Evolutionary conservation across 2,113 vertebrate genomes (phyloP), one percentile per base, ranked within the genome.

Genomic region (Bambusicola thoracicus): DNA sequence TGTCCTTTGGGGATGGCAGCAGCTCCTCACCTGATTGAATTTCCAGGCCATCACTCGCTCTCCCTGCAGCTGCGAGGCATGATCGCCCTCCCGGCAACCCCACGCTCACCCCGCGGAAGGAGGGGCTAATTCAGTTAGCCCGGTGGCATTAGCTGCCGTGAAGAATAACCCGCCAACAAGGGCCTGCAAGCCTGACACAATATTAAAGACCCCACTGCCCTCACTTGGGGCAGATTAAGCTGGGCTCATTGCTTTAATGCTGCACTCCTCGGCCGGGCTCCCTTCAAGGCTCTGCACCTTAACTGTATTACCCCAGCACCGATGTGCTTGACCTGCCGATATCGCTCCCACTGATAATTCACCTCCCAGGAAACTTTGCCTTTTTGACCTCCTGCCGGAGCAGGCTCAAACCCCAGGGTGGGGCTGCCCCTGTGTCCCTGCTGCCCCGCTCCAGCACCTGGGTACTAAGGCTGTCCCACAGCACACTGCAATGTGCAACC

Each of bases 111-210:
- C 97, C 94, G 87, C 84, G 46, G 95, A 97, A 96, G 96, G 95
- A 97, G 95, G 98, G 97, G 97, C 97, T 99, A 99, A 99, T 98
- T 98, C 98, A 91, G 98, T 99, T 99, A 99, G 98, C 96, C 97
- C 98, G 94, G 98, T 98, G 98, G 98, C 98, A 98, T 98, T 98
- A 98, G 97, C 97, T 97, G 96, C 97, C 36, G 94, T 98, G 97
- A 97, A 97, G 98, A 97, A 98, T 98, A 98, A 98, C 96, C 97
- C 97, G 95, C 94, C 97, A 98, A 98, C 96, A 92, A 91, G 96
- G 95, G 92, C 97, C 97, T 95, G 92, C 94, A 89, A 96, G 97
- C 96, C 94, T 97, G 97, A 98, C 97, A 97, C 95, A 97, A 97
- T 97, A 98, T 98, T 98, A 98, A 98, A 97, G 97, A 98, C 98